Evolutionary conservation across 2,113 vertebrate genomes (phyloP).

Genomic region (Peromyscus leucopus): DNA sequence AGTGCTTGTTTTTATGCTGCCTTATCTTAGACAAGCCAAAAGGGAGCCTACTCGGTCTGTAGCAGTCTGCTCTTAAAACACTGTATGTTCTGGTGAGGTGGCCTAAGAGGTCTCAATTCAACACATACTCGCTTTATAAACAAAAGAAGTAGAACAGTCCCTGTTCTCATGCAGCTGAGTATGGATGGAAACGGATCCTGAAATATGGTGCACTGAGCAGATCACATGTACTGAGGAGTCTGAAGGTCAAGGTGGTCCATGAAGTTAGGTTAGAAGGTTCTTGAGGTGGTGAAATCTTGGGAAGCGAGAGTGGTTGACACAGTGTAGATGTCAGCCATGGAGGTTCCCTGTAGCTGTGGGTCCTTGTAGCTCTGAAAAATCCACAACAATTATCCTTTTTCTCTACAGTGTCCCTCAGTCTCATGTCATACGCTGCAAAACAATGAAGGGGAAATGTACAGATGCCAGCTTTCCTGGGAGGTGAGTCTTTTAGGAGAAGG

Average conservation of each 20-base stretch:
- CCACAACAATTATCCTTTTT: background rate
- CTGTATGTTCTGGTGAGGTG: conserved; percentile 42
- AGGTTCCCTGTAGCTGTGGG: background rate
- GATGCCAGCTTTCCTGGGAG: background rate
- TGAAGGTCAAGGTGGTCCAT: background rate
- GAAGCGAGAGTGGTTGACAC: background rate
- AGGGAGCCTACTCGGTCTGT: background rate
- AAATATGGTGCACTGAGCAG: background rate
- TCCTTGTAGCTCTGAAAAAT: background rate
- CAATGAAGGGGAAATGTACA: background rate
- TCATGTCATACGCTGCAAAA: background rate
- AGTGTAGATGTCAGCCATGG: background rate
- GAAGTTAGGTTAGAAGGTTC: background rate
- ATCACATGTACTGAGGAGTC: background rate
- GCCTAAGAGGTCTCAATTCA: background rate
- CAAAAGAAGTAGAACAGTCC: background rate
- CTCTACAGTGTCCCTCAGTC: background rate
- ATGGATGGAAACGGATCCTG: background rate
- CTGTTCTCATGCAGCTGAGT: background rate
- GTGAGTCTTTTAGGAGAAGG: background rate
- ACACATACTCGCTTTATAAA: conserved; percentile 25
- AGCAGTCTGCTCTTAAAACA: conserved; percentile 10
- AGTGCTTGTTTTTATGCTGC: conserved; percentile 36
- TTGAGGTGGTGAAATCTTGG: background rate
- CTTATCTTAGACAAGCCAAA: conserved; percentile 1